Base-by-base conservation (phyloP, 2,888 invertebrate species). In the Parascotia fuliginaria region DNA sequence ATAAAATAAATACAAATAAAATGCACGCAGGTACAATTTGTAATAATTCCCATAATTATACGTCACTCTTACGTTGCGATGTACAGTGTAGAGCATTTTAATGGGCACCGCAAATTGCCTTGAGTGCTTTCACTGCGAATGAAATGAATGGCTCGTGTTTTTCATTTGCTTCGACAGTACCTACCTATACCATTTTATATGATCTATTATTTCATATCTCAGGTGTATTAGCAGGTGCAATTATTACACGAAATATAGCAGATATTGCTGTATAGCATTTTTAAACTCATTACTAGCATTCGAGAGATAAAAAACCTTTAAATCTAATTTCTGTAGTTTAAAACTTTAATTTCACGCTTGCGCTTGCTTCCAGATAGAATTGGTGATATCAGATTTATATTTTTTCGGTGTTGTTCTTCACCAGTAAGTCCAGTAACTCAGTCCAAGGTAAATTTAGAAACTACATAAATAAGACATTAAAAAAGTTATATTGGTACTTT, bases 41-140 rank as follows among this genome's bases (percentile, higher is more conserved):
- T 9, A 14, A 32, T 32, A 32, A 37, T 32, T 37, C 3, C 14
- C 32, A 11, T 32, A 16, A n/a, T n/a, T 28, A 16, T 28, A 6
- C 9, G 3, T 14, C 16, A 29, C 19, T 31, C 32, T 47, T 48
- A 46, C 42, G 40, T 49, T 42, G 38, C 29, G 12, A 38, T 36
- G 38, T 48, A 51, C 52, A 39, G 9, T 47, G 50, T 42, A 34
- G 45, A 42, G 29, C 49, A 56, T 62, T 62, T 61, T 49, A 62
- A 72, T 68, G 48, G 52, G 38, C 32, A 50, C 55, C 48, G 28
- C 67, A 64, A 73, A 72, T 75, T 70, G 61, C 56, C 55, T 47
- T 33, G 55, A 70, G 58, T 61, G 64, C 62, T 62, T 58, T 50
- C 33, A 61, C 37, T 37, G 36, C 24, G 38, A 16, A 29, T 49